phyloP scores from a whole-genome alignment of 2,888 invertebrate species.

The Macroteleia sp. region DNA sequence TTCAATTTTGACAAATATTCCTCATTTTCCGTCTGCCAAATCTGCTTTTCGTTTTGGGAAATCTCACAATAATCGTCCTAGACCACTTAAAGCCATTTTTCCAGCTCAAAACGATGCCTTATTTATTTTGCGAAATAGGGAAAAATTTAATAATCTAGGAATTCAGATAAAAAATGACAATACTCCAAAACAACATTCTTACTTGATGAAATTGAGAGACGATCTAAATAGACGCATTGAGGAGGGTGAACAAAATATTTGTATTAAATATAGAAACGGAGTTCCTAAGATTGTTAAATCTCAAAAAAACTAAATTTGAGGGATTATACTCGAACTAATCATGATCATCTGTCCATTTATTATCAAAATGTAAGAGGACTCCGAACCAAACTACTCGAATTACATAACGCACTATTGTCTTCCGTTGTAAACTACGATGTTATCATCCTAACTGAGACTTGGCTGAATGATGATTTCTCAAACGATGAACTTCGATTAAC shows the following conservation, averaged over 20 bases:
- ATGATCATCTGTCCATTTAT: neutral
- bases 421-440: slow-evolving; percentile 1
- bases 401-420: neutral
- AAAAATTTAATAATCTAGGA: neutral
- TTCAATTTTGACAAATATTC: neutral
- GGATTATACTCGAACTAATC: neutral
- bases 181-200: neutral
- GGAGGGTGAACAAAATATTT: neutral
- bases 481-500: slow-evolving; percentile 12
- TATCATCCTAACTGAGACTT: slow-evolving; percentile 21
- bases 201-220: neutral
- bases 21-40: neutral
- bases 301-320: neutral
- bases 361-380: neutral
- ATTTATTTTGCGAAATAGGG: neutral
- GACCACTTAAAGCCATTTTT: neutral
- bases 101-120: neutral
- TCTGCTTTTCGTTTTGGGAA: neutral
- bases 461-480: slow-evolving; percentile 15
- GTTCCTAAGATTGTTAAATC: neutral
- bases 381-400: neutral
- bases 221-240: neutral
- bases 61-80: neutral
- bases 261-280: neutral
- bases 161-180: too few species aligned